Evolutionary conservation across 2,888 invertebrate species (phyloP), one percentile per base, ranked within the genome.

Genomic region (Nomada ruficornis): DNA sequence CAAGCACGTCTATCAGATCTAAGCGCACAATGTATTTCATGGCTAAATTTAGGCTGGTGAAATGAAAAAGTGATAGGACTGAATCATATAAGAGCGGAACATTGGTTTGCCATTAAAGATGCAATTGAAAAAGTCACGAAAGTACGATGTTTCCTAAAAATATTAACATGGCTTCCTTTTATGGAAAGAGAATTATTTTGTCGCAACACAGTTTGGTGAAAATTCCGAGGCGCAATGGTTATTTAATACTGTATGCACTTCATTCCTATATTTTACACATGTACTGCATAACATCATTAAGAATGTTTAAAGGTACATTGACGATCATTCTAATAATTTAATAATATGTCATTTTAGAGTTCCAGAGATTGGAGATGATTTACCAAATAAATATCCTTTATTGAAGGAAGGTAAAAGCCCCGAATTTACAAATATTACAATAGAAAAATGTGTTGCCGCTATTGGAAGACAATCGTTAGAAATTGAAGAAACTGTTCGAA

Each of bases 311-410:
- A 64, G 4, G n/a, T 7, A 47, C 52, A 15, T 47, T 18, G 23
- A 59, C 11, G 20, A 52, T 50, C 0, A 1, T 18, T 65, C 29
- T 23, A 23, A 1, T 3, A 15, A 26, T 26, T 26, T 71, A 7
- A 44, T 67, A 15, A 44, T 42, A 44, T 42, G 59, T 10, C 10
- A 69, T n/a, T 64, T 11, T 57, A 89, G 88, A 44, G 72, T 97
- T 84, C 97, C 97, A 78, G 97, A 97, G 95, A 97, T 97, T 80
- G 97, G 97, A 2, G 97, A 97, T 92, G 98, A 98, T 94, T 95
- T 96, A 20, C 95, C 96, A 13, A 96, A 97, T 70, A 96, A 96
- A 89, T 97, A 97, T 93, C 96, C 96, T 3, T 94, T 98, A 26
- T 93, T 98, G 11, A 95, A 96, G 82, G 96, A 96, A 76, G 96